These are phyloP conservation scores for Epirrhoe alternata DNA, from an alignment of 2,888 invertebrate species.

Conservation along the genomic window DNA sequence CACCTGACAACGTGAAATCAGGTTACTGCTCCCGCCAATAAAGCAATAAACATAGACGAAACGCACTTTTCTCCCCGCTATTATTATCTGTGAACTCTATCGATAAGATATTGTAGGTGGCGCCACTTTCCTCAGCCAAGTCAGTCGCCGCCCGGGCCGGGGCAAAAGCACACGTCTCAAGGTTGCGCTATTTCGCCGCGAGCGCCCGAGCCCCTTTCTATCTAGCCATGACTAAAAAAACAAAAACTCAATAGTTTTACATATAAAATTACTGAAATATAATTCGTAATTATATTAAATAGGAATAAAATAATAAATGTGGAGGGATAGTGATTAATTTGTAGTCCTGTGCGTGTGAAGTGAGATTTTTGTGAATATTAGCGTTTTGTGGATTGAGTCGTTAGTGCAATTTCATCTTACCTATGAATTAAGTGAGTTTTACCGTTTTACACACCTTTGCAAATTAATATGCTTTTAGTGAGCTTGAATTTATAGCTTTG, in stretches of 20 bases:
- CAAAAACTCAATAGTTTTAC: conserved; percentile 22
- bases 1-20: too few relatives aligned
- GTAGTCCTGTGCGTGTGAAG: conserved; percentile 17
- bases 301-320: conserved; percentile 9
- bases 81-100: conserved; percentile 40
- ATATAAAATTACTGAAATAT: not conserved
- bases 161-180: conserved; percentile 51
- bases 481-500: too few relatives aligned
- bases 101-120: conserved; percentile 57
- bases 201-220: conserved; percentile 24
- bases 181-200: not conserved
- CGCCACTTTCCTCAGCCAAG: conserved; percentile 39
- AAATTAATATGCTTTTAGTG: too few relatives aligned
- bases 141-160: conserved; percentile 75
- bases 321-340: conserved; percentile 2
- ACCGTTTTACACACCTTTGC: too few relatives aligned
- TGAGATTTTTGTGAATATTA: conserved; percentile 11
- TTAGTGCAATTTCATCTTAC: not conserved
- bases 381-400: conserved; percentile 2
- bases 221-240: conserved; percentile 49
- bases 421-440: not conserved
- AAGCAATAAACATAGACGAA: conserved; percentile 33
- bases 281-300: not conserved
- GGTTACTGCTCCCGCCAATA: not conserved
- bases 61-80: conserved; percentile 36